Evolutionary conservation across 1,140 invertebrate genomes (phyloP).

Genomic region (Caenorhabditis tropicalis): DNA sequence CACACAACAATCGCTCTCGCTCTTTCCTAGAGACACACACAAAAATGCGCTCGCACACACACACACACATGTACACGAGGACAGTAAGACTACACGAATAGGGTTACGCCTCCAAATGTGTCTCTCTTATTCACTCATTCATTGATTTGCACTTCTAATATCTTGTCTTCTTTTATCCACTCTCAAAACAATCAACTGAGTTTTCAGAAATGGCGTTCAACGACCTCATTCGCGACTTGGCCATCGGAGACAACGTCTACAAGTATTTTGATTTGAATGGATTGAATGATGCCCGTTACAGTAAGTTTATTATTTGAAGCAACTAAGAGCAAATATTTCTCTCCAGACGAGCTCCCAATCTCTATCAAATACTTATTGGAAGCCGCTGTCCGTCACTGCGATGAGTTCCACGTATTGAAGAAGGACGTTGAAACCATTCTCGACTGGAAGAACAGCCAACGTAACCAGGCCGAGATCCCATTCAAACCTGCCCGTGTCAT

Average conservation of each 20-base stretch:
- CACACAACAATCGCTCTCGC: background rate
- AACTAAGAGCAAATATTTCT: background rate
- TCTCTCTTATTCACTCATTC: background rate
- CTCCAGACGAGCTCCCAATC: conserved; percentile 80
- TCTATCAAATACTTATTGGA: conserved; percentile 91
- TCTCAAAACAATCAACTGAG: background rate
- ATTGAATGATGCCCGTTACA: conserved; percentile 80
- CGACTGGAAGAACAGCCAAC: conserved; percentile 85
- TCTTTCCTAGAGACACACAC: background rate
- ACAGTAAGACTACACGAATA: background rate
- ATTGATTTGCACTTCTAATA: background rate
- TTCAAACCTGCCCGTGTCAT: conserved; percentile 95
- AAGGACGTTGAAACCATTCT: conserved; percentile 88
- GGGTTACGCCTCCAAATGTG: background rate
- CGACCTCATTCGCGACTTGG: conserved; percentile 77
- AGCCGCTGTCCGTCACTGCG: conserved; percentile 92
- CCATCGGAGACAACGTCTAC: conserved; percentile 78
- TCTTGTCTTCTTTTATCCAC: background rate
- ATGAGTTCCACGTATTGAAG: conserved; percentile 86
- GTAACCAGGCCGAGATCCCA: conserved; percentile 84
- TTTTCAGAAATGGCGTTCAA: conserved; percentile 54
- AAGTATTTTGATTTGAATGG: conserved; percentile 81
- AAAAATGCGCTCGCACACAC: background rate
- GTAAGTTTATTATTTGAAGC: conserved; percentile 73
- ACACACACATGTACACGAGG: background rate